Evolutionary conservation across 2,888 invertebrate species (phyloP), one percentile per base, ranked within the genome.

Genomic region (Danaus chrysippus): DNA sequence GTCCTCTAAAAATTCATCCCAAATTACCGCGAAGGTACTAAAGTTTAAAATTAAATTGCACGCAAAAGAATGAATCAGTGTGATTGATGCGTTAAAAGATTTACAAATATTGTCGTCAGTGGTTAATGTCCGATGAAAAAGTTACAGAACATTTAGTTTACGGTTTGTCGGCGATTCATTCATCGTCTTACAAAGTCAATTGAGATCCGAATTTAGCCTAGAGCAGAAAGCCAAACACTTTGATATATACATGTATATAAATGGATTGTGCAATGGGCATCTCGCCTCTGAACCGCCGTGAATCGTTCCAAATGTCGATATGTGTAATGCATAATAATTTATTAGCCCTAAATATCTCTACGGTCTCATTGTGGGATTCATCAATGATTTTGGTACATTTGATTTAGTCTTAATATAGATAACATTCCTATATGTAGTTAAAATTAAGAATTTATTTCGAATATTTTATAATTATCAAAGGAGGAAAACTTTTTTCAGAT

Each of bases 121-220:
- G 73, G 74, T 70, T 74, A 74, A 70, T 71, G 72, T 61, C 67
- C 67, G 69, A 74, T 71, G 73, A 75, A 72, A 81, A 76, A 70
- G 64, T 70, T 67, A 66, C 67, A 69, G 71, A 67, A 68, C 71
- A 70, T 73, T 77, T 76, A 75, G 3, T 34, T 34, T 3, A 76
- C 72, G 73, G 73, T 34, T 34, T 75, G 72, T 73, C 70, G 78
- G 77, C 77, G 71, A 77, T 83, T 79, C 80, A 83, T 84, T 83
- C 80, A 83, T 80, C 78, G 79, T 73, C 78, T 79, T 83, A 81
- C 83, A 86, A 82, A 85, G 83, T 84, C 82, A 83, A 85, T 86
- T 84, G 79, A 73, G 81, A 76, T 83, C 83, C 84, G 72, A 82
- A 85, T 86, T 84, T 85, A 83, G 83, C 78, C 76, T 83, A 83